Percentiles rank a stretch among this genome's conserved stretches.
These are phyloP conservation scores for Malthinus flaveolus DNA, from an alignment of 2,888 invertebrate species.

Conservation along the genomic window DNA sequence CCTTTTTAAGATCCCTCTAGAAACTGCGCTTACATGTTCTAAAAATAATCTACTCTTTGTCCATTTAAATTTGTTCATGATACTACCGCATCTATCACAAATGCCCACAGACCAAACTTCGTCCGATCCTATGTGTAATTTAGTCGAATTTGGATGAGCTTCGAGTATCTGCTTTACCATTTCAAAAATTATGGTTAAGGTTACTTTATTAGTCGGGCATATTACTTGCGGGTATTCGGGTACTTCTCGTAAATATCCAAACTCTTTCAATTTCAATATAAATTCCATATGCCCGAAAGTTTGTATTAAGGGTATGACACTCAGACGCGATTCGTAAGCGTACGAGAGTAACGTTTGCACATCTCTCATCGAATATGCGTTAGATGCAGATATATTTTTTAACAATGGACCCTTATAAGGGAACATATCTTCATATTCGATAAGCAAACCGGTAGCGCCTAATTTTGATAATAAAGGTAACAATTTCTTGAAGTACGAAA, in stretches of 20 bases:
- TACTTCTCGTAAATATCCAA: slow-evolving; percentile 68
- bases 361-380: slow-evolving; percentile 65
- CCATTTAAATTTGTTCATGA: slow-evolving; percentile 49
- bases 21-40: slow-evolving; percentile 63
- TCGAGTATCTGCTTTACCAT: slow-evolving; percentile 74
- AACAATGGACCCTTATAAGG: slow-evolving; percentile 67
- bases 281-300: slow-evolving; percentile 87
- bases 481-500: slow-evolving; percentile 63
- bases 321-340: slow-evolving; percentile 63
- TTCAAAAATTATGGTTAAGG: slow-evolving; percentile 60
- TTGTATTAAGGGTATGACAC: slow-evolving; percentile 80
- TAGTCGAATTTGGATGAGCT: slow-evolving; percentile 57
- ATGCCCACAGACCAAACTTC: slow-evolving; percentile 76
- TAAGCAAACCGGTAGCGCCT: slow-evolving; percentile 76
- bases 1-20: slow-evolving; percentile 54
- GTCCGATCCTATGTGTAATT: slow-evolving; percentile 79
- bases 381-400: slow-evolving; percentile 62
- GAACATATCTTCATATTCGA: slow-evolving; percentile 91
- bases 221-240: slow-evolving; percentile 63
- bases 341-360: slow-evolving; percentile 56
- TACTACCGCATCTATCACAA: slow-evolving; percentile 61
- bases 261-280: slow-evolving; percentile 71
- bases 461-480: slow-evolving; percentile 64
- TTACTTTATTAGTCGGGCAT: slow-evolving; percentile 68
- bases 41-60: slow-evolving; percentile 63